These are phyloP conservation scores for Damaliscus lunatus DNA, from an alignment of 2,113 vertebrate genomes.

Conservation along the genomic window DNA sequence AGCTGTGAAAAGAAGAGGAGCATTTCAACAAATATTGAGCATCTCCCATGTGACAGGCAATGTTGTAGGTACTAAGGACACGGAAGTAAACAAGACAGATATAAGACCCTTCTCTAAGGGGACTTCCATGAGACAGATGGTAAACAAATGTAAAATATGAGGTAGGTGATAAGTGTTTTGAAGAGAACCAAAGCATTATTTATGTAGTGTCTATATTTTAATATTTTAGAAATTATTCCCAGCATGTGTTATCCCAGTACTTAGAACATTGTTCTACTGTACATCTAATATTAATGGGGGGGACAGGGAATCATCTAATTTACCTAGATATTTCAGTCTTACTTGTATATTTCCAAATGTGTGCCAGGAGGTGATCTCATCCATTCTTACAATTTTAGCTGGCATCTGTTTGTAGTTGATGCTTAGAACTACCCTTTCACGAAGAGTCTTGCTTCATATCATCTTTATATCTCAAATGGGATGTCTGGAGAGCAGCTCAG, in stretches of 20 bases:
- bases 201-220: not conserved
- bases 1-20: not conserved
- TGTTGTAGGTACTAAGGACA: not conserved
- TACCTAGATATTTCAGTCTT: not conserved
- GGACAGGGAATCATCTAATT: not conserved
- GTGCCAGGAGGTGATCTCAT: not conserved
- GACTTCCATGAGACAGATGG: not conserved
- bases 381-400: not conserved
- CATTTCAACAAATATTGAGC: not conserved
- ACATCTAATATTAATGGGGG: not conserved
- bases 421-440: conserved; percentile 36
- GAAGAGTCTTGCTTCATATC: conserved; percentile 2
- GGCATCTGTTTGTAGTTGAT: conserved; percentile 34
- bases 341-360: not conserved
- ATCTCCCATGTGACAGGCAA: not conserved
- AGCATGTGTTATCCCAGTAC: not conserved
- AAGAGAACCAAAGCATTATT: not conserved
- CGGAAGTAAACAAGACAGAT: not conserved
- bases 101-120: not conserved
- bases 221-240: not conserved
- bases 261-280: not conserved
- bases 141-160: not conserved
- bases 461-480: conserved; percentile 14
- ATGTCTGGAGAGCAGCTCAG: conserved; percentile 30
- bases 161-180: not conserved